Percentiles rank a stretch among this genome's conserved stretches.
Conservation (phyloP, 2,888 invertebrate genomes). For the Proisotoma minuta region DNA sequence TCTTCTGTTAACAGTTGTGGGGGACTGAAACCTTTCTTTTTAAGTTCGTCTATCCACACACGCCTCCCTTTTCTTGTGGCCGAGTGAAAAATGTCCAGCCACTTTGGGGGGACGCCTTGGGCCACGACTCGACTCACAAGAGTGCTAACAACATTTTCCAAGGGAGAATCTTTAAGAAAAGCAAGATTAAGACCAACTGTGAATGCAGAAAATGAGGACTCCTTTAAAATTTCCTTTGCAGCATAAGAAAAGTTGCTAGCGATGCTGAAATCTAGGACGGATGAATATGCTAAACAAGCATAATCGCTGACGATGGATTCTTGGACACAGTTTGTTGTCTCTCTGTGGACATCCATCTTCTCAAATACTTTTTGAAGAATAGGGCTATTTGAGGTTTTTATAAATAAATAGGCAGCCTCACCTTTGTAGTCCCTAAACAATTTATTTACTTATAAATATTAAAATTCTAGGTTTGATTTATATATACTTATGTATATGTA, state of each 20-base stretch:
- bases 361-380: neutral
- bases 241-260: conserved; percentile 10
- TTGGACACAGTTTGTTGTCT: neutral
- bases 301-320: neutral
- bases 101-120: conserved; percentile 13
- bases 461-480: too few species aligned
- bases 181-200: conserved; percentile 21
- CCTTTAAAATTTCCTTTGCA: neutral
- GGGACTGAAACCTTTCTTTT: neutral
- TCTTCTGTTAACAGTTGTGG: too few species aligned
- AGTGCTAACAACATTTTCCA: conserved; percentile 10
- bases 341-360: neutral
- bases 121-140: conserved; percentile 8
- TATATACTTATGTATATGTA: too few species aligned
- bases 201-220: conserved; percentile 18
- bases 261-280: neutral
- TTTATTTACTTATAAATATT: too few species aligned
- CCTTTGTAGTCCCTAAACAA: conserved; percentile 4
- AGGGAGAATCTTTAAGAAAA: conserved; percentile 9
- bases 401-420: neutral
- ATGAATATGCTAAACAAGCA: neutral
- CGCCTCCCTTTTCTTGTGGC: neutral
- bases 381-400: conserved; percentile 2
- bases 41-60: conserved; percentile 3
- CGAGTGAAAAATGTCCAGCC: conserved; percentile 8